These are phyloP conservation scores for Sterrhoptilus dennistouni DNA, from an alignment of 2,113 vertebrate species.

Conservation along the genomic window DNA sequence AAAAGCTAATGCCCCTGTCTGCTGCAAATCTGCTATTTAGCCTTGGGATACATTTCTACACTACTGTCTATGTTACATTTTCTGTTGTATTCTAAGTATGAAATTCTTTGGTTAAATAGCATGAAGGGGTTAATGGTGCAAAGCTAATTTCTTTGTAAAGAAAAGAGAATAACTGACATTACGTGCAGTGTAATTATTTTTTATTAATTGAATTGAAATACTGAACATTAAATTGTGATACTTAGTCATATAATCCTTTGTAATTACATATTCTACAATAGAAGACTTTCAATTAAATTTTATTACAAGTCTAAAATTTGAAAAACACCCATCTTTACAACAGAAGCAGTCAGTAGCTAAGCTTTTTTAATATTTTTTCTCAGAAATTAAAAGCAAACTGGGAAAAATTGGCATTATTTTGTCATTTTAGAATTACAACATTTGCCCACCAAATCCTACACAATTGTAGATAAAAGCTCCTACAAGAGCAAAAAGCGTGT, in stretches of 20 bases:
- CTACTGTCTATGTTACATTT: not conserved
- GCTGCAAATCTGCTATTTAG: not conserved
- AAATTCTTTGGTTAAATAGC: not conserved
- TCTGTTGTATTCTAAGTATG: not conserved
- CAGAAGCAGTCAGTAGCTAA: not conserved
- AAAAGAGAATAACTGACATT: not conserved
- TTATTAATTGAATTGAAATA: not conserved
- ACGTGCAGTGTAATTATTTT: not conserved
- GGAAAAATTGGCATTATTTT: slow-evolving; percentile 77
- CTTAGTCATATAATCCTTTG: not conserved
- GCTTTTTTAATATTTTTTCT: slow-evolving; percentile 46
- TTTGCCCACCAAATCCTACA: slow-evolving; percentile 67
- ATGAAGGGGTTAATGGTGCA: not conserved
- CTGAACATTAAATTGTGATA: not conserved
- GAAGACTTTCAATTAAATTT: not conserved
- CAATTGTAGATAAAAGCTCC: slow-evolving; percentile 75
- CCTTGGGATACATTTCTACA: not conserved
- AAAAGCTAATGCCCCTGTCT: not conserved
- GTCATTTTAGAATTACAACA: slow-evolving; percentile 68
- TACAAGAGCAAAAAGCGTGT: slow-evolving; percentile 55
- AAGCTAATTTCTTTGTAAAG: not conserved
- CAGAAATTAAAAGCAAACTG: slow-evolving; percentile 42
- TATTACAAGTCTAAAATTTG: not conserved
- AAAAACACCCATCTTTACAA: not conserved
- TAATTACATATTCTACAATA: not conserved